Conservation (phyloP, 2,888 invertebrate genomes). For the Cordilura impudica region DNA sequence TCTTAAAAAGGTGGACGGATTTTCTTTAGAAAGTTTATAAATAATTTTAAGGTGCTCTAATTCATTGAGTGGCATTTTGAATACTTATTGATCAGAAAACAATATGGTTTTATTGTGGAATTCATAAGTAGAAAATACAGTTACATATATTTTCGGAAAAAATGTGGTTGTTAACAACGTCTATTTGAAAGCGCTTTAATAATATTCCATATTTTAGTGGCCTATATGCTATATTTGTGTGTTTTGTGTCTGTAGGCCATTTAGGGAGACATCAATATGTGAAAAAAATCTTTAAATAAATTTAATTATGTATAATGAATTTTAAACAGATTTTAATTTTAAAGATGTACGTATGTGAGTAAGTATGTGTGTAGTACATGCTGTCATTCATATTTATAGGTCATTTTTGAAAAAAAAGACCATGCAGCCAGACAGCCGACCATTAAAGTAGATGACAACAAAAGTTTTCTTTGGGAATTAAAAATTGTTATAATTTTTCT, state of each 20-base stretch:
- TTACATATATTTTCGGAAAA: too few relatives aligned
- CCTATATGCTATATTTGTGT: background rate
- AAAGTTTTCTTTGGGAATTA: background rate
- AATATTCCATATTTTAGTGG: too few relatives aligned
- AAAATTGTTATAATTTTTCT: background rate
- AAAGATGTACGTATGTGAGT: background rate
- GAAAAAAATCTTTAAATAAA: background rate
- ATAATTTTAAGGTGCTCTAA: too few relatives aligned
- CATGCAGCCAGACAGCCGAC: constrained; percentile 28
- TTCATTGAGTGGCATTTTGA: too few relatives aligned
- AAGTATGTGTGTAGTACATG: constrained; percentile 14
- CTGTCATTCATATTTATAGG: constrained; percentile 53
- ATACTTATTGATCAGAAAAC: too few relatives aligned
- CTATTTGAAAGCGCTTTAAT: too few relatives aligned
- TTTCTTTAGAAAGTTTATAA: too few relatives aligned
- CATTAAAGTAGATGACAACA: constrained; percentile 37
- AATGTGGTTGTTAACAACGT: too few relatives aligned
- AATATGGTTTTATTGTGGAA: too few relatives aligned
- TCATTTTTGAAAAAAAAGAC: constrained; percentile 14
- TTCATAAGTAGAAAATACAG: too few relatives aligned
- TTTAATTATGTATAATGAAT: background rate
- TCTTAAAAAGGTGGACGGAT: too few relatives aligned
- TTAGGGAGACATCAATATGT: constrained; percentile 9
- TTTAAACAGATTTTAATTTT: background rate
- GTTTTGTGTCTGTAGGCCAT: background rate